These are phyloP conservation scores for Equus przewalskii DNA, from an alignment of 2,113 vertebrate genomes.

Conservation along the genomic window DNA sequence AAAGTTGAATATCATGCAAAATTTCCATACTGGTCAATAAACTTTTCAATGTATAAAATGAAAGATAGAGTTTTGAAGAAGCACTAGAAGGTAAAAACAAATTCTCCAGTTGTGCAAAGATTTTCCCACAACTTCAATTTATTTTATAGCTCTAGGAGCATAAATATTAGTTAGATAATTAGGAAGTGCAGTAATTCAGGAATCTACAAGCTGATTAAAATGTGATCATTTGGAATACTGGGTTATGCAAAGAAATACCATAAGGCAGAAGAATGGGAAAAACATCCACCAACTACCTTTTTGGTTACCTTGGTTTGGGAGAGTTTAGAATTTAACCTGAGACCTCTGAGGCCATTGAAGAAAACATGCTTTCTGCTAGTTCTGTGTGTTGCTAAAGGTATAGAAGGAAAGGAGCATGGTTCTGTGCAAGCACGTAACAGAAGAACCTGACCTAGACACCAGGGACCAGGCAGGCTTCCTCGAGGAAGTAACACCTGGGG, in stretches of 20 bases:
- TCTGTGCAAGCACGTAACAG: neutral
- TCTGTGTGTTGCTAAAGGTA: neutral
- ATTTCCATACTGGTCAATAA: neutral
- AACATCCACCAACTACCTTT: neutral
- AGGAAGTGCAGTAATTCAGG: neutral
- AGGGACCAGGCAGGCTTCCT: neutral
- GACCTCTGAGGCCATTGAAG: neutral
- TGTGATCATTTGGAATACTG: neutral
- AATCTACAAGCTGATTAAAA: neutral
- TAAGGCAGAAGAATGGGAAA: neutral
- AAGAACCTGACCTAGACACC: neutral
- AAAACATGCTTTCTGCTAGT: neutral
- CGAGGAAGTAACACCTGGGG: neutral
- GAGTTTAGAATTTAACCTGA: neutral
- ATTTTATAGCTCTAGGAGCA: neutral
- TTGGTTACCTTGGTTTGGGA: neutral
- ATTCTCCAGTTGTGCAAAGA: neutral
- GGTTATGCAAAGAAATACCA: neutral
- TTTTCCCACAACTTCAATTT: neutral
- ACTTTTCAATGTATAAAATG: neutral
- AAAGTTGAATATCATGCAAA: neutral
- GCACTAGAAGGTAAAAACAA: neutral
- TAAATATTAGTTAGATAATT: neutral
- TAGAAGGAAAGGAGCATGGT: neutral
- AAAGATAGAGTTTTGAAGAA: neutral